Evolutionary conservation across 2,113 vertebrate species (phyloP), one percentile per base, ranked within the genome.

Genomic region (Rutilus rutilus): DNA sequence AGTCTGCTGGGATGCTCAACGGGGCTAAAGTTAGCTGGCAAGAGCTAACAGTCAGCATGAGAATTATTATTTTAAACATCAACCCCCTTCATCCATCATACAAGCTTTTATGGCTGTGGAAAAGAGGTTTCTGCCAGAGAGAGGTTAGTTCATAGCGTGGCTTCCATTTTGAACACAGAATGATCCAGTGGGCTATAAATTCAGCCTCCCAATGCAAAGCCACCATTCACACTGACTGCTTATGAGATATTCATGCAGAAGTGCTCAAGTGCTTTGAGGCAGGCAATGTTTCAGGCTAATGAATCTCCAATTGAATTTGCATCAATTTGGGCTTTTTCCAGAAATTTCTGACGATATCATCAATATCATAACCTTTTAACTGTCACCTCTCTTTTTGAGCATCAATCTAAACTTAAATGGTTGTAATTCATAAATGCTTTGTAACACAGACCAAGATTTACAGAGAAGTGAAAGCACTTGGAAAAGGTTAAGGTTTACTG

Each of bases 11-110:
- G 27, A 78, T 36, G 50, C 27, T 57, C 21, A 47, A 52, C 3
- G 8, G 23, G 54, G 1, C 50, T 45, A 23, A 73, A 86, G 79
- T 47, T 15, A 10, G 6, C 39, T 10, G 33, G 19, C 10, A 14
- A 50, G 47, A 25, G 77, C 62, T 23, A 86, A 67, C 87, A 54
- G 82, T 84, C 82, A 82, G 36, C 85, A 82, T 77, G 83, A 84
- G 84, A 90, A 88, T 91, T 89, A 92, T 91, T 90, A 83, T 87
- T 90, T 90, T 89, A 90, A 92, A 92, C 89, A 87, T 88, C 60
- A 76, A 69, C 57, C 11, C 27, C 74, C 85, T 92, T 92, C 86
- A 92, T 92, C 76, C 86, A 59, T 83, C 86, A 90, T 86, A 88
- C 88, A 86, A 90, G 71, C 78, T 89, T 92, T 89, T 82, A 91